Conservation (phyloP, 2,888 invertebrate species). For the Aproaerema taeniolella region DNA sequence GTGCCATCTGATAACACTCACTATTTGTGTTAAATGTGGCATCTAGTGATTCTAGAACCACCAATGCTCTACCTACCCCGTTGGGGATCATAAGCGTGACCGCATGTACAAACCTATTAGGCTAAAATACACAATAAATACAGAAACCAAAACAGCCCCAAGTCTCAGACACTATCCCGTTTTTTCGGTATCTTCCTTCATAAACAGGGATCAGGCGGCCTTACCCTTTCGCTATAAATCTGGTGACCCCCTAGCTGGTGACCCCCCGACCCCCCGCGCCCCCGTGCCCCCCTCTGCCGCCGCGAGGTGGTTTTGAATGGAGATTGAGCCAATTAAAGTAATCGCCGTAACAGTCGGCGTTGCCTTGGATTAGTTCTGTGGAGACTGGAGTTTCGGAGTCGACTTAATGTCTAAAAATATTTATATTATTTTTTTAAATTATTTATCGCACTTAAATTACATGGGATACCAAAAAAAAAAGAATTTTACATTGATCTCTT, state of each 20-base stretch:
- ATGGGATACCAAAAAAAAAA: too few species aligned
- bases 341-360: conserved; percentile 83
- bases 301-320: conserved; percentile 78
- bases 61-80: too few species aligned
- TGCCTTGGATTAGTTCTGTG: conserved; percentile 81
- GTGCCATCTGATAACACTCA: too few species aligned
- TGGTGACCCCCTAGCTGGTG: conserved; percentile 54
- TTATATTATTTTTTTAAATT: neutral
- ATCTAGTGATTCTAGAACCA: too few species aligned
- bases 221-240: conserved; percentile 76
- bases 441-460: too few species aligned
- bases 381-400: conserved; percentile 40
- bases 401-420: conserved; percentile 20
- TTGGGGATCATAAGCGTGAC: too few species aligned
- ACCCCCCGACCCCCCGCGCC: conserved; percentile 21
- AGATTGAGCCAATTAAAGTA: conserved; percentile 84
- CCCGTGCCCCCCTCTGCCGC: conserved; percentile 25
- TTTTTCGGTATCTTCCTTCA: conserved; percentile 73
- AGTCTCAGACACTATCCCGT: conserved; percentile 19
- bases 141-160: too few species aligned
- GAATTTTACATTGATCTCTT: too few species aligned
- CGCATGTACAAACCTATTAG: too few species aligned
- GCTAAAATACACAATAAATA: too few species aligned
- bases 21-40: too few species aligned
- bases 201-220: conserved; percentile 73